Evolutionary conservation across 35 echinoderm and acorn worm genomes (phyloP), one percentile per base, ranked within the genome.

Genomic region (Acanthaster planci): DNA sequence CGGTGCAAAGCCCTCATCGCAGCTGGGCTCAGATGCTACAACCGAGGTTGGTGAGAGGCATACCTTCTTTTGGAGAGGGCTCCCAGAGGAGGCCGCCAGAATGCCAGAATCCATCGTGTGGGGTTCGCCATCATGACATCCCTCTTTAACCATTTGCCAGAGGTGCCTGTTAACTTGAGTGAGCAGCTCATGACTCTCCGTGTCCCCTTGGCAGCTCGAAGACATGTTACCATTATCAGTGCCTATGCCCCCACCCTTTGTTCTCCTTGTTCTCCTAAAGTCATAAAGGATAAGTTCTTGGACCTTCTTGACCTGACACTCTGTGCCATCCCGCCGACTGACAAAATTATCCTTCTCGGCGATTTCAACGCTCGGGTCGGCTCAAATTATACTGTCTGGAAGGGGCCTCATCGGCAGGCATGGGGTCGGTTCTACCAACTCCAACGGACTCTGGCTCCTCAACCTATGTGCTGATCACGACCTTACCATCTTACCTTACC

Each of bases 281-380:
- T 19, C 16, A 22, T 51, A 26, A 81, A 47, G 30, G 36, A 81
- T 44, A 29, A 15, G 12, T 81, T 81, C 78, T 81, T 44, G 19
- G 38, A 18, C 37, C 12, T 19, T 18, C 78, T 81, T 0, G 78
- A 18, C 9, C 75, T 14, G 14, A 56, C 22, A 56, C 14, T 1
- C 22, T 17, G 22, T 17, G 22, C 53, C 14, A 1, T n/a, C 1
- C 53, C 53, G n/a, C n/a, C n/a, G n/a, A n/a, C n/a, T n/a, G 87
- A 89, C 21, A 84, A 89, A 44, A 54, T 89, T 6, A 85, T 89
- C 27, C 12, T 89, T 44, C 80, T 89, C 18, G 87, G 87, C 32
- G 79, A 89, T 85, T 84, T 89, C 58, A 89, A 84, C 35, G 59
- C 87, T 1, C 52, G 87, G 30, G 56, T 89, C 40, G 87, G 87